Conservation (phyloP, 1,140 invertebrate genomes). For the Aradophagus sp. region DNA sequence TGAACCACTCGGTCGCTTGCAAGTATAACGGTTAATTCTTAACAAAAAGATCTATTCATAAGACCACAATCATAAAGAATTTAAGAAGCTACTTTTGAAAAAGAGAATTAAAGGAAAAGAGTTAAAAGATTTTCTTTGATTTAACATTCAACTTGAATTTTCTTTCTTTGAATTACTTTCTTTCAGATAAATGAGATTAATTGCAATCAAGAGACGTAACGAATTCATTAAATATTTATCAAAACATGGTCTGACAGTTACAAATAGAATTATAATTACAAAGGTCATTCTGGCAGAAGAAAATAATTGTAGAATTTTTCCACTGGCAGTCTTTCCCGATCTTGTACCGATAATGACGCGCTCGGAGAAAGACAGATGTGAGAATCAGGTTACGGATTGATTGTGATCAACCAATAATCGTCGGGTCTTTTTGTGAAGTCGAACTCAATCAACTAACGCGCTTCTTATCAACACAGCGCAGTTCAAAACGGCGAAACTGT, state of each 20-base stretch:
- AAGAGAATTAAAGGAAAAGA: too few species aligned
- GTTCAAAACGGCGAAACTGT: slow-evolving; percentile 13
- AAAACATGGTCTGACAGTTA: slow-evolving; percentile 5
- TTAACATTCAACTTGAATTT: too few species aligned
- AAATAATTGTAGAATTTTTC: slow-evolving; percentile 25
- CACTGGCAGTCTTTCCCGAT: slow-evolving; percentile 12
- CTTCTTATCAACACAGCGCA: slow-evolving; percentile 21
- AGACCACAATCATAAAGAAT: too few species aligned
- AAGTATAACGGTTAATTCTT: too few species aligned
- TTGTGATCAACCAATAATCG: slow-evolving; percentile 22
- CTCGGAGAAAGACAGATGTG: slow-evolving; percentile 4
- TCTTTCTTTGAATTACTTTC: too few species aligned
- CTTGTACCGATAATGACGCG: slow-evolving; percentile 16
- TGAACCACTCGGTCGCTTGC: too few species aligned
- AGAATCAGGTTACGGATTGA: slow-evolving; percentile 40
- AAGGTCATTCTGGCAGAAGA: slow-evolving; percentile 15
- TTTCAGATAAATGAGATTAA: too few species aligned
- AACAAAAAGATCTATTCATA: too few species aligned
- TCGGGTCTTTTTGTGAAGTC: slow-evolving; percentile 31
- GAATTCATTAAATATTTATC: too few species aligned
- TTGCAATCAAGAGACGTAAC: too few species aligned
- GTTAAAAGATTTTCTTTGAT: too few species aligned
- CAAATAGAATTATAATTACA: slow-evolving; percentile 1
- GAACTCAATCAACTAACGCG: slow-evolving; percentile 28
- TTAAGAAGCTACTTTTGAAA: too few species aligned